Evolutionary conservation across 2,113 vertebrate genomes (phyloP).

Genomic region (Thamnophis sirtalis): DNA sequence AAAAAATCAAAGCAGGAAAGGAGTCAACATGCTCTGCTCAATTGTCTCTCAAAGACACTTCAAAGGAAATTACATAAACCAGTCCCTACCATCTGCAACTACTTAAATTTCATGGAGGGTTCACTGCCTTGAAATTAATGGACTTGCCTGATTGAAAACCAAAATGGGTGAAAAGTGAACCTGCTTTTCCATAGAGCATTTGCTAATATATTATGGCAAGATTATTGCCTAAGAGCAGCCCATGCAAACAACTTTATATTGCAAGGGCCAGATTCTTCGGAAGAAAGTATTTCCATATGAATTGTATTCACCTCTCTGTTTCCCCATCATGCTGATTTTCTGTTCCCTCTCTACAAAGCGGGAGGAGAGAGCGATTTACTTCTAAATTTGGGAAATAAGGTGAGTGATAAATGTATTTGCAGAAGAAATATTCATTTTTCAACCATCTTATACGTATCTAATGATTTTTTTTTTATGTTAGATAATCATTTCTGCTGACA

Average conservation of each 20-base stretch:
- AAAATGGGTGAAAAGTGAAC: slow-evolving; percentile 56
- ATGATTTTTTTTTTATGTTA: slow-evolving; percentile 51
- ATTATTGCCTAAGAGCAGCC: slow-evolving; percentile 33
- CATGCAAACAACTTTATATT: slow-evolving; percentile 60
- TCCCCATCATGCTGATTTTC: slow-evolving; percentile 33
- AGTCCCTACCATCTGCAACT: slow-evolving; percentile 64
- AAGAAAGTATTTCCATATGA: slow-evolving; percentile 44
- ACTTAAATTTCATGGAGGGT: slow-evolving; percentile 54
- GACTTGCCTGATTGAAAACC: slow-evolving; percentile 66
- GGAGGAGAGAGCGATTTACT: neutral
- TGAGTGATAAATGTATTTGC: neutral
- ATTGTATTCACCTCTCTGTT: neutral
- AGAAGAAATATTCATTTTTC: slow-evolving; percentile 13
- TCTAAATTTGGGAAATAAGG: neutral
- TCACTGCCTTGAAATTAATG: slow-evolving; percentile 57
- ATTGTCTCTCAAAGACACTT: slow-evolving; percentile 52
- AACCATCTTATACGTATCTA: slow-evolving; percentile 36
- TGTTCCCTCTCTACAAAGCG: too few relatives aligned
- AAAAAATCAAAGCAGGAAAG: slow-evolving; percentile 10
- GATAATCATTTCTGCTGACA: slow-evolving; percentile 29
- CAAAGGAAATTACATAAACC: slow-evolving; percentile 55
- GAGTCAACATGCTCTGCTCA: slow-evolving; percentile 24
- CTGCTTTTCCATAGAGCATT: slow-evolving; percentile 51
- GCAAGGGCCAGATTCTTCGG: slow-evolving; percentile 58
- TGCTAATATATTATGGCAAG: slow-evolving; percentile 49